Base-by-base conservation (phyloP, 1,140 invertebrate genomes). In the Trialeurodes vaporariorum region DNA sequence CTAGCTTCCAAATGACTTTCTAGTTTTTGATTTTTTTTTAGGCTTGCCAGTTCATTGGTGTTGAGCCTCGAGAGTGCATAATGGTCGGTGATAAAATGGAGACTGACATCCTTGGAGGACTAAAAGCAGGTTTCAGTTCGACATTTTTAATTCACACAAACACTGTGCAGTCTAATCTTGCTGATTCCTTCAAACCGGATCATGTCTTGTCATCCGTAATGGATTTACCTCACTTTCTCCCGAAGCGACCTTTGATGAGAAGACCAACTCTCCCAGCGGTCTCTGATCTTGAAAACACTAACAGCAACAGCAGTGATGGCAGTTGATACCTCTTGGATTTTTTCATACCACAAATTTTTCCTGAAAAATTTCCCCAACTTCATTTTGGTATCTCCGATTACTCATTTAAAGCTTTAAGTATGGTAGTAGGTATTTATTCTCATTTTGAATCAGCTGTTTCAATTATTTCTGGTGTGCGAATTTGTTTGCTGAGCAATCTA, bases 11-110 rank as follows among this genome's bases (percentile, higher is more conserved):
- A 81, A 90, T 72, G 80, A 49, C 34, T 9, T 17, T 49, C 84
- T 67, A 83, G 86, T 74, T 91, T 92, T 76, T 86, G 74, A 91
- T 92, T 76, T 90, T 90, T 76, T 73, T 77, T 25, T 83, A 87
- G 70, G 90, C 90, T 9, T 92, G 88, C 79, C 83, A 86, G 72
- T 82, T 81, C 72, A 82, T 93, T 40, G 81, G 84, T 67, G 87
- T 93, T 11, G 79, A 84, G 71, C 85, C 90, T 0, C 76, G 82
- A 22, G 83, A 85, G 71, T 92, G 89, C 78, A 83, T 91, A 70
- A 93, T 94, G 89, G 86, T 93, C 71, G 91, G 91, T 12, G 91
- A 93, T 74, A 91, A 90, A 75, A 75, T 93, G 68, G 88, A 92
- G 76, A 92, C 90, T 12, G 91, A 93, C 78, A 93, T 93, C 70